These are phyloP conservation scores for Ephialtes manifestator DNA, from an alignment of 2,888 invertebrate species.

Conservation along the genomic window DNA sequence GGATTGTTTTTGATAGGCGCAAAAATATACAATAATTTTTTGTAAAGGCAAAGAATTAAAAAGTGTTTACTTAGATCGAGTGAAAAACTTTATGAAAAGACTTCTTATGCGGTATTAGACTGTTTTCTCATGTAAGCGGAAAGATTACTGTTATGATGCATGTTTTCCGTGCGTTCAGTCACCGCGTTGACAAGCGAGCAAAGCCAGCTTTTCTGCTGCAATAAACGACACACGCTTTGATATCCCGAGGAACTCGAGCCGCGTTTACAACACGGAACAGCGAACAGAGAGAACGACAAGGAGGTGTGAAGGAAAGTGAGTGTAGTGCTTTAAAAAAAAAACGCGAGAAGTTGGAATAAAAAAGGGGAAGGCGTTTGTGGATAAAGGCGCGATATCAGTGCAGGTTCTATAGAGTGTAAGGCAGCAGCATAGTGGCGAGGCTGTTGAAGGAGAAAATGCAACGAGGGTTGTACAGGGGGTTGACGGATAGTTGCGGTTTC, in stretches of 20 bases:
- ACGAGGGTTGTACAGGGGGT: conserved; percentile 58
- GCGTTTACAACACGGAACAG: not conserved
- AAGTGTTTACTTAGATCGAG: not conserved
- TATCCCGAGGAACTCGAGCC: conserved; percentile 5
- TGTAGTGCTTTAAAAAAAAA: not conserved
- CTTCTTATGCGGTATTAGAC: not conserved
- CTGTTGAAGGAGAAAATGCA: conserved; percentile 64
- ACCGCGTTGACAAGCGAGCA: not conserved
- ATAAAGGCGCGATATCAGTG: conserved; percentile 13
- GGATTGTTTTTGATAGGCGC: no score
- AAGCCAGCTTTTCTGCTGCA: conserved; percentile 7
- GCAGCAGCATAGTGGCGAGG: conserved; percentile 5
- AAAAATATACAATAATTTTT: no score
- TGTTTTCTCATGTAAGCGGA: not conserved
- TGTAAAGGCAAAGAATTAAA: not conserved
- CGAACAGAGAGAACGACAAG: conserved; percentile 10
- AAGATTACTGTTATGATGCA: not conserved
- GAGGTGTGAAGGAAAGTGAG: conserved; percentile 32
- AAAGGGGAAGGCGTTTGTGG: conserved; percentile 17
- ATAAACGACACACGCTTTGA: conserved; percentile 8
- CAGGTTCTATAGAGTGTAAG: conserved; percentile 12
- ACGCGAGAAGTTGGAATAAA: conserved; percentile 1
- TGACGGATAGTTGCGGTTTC: conserved; percentile 72
- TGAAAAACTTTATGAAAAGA: not conserved
- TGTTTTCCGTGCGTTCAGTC: not conserved